Conservation (phyloP, 37 sponge, comb jelly and placozoan genomes). For the Amphimedon queenslandica region DNA sequence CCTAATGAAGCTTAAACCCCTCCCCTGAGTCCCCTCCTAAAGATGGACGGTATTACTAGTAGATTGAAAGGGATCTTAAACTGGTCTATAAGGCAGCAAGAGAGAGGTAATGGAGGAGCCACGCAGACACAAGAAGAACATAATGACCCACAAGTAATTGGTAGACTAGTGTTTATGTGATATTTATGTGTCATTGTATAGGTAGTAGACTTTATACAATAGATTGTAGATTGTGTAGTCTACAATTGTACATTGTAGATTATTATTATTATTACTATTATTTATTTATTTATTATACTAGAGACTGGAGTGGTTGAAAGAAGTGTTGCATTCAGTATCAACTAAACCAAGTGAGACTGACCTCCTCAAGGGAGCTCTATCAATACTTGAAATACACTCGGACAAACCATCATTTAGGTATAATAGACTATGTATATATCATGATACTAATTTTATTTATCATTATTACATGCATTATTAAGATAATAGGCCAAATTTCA, state of each 20-base stretch:
- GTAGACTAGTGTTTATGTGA: too few species aligned
- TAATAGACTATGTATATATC: not conserved
- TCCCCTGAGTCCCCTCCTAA: too few species aligned
- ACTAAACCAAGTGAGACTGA: constrained; percentile 57
- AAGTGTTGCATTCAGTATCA: constrained; percentile 33
- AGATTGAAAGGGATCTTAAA: constrained; percentile 13
- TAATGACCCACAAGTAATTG: too few species aligned
- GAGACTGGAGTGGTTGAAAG: constrained; percentile 46
- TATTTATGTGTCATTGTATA: too few species aligned
- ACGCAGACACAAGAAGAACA: too few species aligned
- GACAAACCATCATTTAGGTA: not conserved
- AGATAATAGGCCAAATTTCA: too few species aligned
- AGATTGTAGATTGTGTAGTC: not conserved
- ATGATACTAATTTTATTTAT: too few species aligned
- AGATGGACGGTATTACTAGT: too few species aligned
- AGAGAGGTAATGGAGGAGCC: too few species aligned
- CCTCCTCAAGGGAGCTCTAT: constrained; percentile 49
- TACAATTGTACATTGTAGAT: not conserved
- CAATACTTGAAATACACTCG: constrained; percentile 23
- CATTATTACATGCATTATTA: too few species aligned
- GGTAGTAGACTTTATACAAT: not conserved
- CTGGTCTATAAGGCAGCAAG: constrained; percentile 21
- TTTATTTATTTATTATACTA: not conserved
- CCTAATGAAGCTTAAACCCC: too few species aligned
- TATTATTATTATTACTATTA: constrained; percentile 1